These are phyloP conservation scores for Schizopygopsis pylzovi DNA, from an alignment of 2,797 vertebrate genomes.

Conservation along the genomic window DNA sequence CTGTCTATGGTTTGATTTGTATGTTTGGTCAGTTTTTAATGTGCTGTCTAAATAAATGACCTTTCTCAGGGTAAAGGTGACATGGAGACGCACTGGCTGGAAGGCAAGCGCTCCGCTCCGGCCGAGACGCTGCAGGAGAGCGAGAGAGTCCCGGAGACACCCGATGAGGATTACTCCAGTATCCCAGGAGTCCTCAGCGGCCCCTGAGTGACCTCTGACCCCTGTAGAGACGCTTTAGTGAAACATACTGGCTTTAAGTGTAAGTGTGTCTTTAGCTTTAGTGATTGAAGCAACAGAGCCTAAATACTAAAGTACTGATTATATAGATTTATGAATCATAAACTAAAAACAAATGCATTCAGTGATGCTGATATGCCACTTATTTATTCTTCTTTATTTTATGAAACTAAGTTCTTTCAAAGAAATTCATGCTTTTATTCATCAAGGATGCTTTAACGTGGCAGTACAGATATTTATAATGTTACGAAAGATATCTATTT, in stretches of 20 bases:
- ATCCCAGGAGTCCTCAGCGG: constrained; percentile 74
- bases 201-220: constrained; percentile 48
- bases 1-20: no score
- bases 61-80: constrained; percentile 82
- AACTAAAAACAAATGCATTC: no score
- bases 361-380: neutral
- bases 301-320: neutral
- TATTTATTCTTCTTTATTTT: neutral
- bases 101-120: constrained; percentile 76
- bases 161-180: constrained; percentile 63
- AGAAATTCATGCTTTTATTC: neutral
- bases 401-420: neutral
- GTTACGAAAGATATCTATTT: neutral
- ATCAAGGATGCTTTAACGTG: neutral
- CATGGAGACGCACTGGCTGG: constrained; percentile 87
- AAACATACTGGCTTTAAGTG: neutral
- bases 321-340: neutral
- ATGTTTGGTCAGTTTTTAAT: no score
- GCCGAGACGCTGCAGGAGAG: constrained; percentile 49
- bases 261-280: neutral
- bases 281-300: neutral
- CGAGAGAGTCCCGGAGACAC: constrained; percentile 59
- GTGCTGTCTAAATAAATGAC: no score
- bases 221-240: neutral
- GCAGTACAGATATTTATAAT: neutral